Conservation (phyloP, 2,888 invertebrate species). For the Platycheirus rosarum region DNA sequence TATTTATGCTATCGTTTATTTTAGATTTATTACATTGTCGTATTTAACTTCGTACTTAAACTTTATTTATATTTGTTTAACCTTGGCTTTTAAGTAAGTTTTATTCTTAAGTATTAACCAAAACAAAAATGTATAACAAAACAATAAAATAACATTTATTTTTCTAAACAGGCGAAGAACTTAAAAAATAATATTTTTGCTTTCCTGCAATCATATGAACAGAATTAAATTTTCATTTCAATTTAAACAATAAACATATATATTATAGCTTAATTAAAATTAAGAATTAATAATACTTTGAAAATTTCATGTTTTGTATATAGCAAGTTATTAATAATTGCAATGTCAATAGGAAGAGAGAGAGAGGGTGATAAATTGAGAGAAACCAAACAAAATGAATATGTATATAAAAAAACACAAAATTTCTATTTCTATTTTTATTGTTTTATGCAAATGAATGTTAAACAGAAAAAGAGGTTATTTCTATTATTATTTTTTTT, state of each 20-base stretch:
- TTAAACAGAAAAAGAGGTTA: background rate
- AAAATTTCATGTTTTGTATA: slow-evolving; percentile 40
- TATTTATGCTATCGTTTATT: slow-evolving; percentile 49
- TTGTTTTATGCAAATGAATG: slow-evolving; percentile 9
- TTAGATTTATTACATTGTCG: slow-evolving; percentile 40
- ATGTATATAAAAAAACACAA: slow-evolving; percentile 5
- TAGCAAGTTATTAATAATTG: slow-evolving; percentile 15
- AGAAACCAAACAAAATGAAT: slow-evolving; percentile 4
- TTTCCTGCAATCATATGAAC: slow-evolving; percentile 6
- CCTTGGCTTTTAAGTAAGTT: slow-evolving; percentile 42
- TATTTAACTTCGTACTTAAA: slow-evolving; percentile 26
- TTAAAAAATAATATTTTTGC: slow-evolving; percentile 30
- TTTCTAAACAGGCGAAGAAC: slow-evolving; percentile 1
- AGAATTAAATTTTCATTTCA: background rate
- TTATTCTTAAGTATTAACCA: slow-evolving; percentile 17
- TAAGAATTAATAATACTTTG: slow-evolving; percentile 64
- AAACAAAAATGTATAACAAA: slow-evolving; percentile 38
- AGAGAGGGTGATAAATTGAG: background rate
- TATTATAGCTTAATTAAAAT: slow-evolving; percentile 24
- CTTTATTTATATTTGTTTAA: slow-evolving; percentile 40
- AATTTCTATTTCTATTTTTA: slow-evolving; percentile 1
- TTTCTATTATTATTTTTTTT: background rate
- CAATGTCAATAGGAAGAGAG: slow-evolving; percentile 5
- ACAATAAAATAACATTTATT: slow-evolving; percentile 21
- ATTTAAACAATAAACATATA: too few relatives aligned